phyloP scores from a whole-genome alignment of 2,888 invertebrate genomes.

The Iphiclides podalirius region DNA sequence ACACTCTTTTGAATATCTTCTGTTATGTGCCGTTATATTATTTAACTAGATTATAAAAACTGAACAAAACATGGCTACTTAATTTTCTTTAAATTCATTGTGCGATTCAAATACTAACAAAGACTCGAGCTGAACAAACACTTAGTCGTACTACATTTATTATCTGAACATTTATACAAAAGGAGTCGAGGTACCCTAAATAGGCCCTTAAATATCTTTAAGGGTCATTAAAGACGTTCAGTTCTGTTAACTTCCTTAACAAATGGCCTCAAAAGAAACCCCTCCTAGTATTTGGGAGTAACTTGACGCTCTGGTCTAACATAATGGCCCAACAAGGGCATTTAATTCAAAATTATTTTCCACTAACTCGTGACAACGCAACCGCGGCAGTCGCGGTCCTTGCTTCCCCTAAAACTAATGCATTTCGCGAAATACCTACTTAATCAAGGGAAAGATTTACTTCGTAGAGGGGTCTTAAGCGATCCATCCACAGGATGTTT shows the following conservation, averaged over 20 bases:
- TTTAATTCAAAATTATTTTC: slow-evolving; percentile 22
- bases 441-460: slow-evolving; percentile 58
- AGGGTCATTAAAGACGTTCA: slow-evolving; percentile 19
- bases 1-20: too few relatives aligned
- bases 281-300: slow-evolving; percentile 4
- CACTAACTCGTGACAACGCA: slow-evolving; percentile 19
- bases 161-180: slow-evolving; percentile 10
- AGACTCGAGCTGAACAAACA: too few relatives aligned
- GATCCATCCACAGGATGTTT: slow-evolving; percentile 9
- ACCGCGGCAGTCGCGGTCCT: slow-evolving; percentile 20
- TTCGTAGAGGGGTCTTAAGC: slow-evolving; percentile 34
- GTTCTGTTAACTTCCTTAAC: slow-evolving; percentile 22
- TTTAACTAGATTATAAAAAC: too few relatives aligned
- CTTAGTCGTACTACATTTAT: background rate
- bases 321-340: slow-evolving; percentile 9
- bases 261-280: slow-evolving; percentile 20
- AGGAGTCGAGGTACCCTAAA: slow-evolving; percentile 14
- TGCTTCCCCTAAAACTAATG: slow-evolving; percentile 45
- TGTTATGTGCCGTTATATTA: too few relatives aligned
- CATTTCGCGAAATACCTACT: slow-evolving; percentile 48
- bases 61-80: background rate
- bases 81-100: background rate
- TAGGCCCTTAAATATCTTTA: slow-evolving; percentile 22
- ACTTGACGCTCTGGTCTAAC: slow-evolving; percentile 6
- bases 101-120: too few relatives aligned